Evolutionary conservation across 2,888 invertebrate species (phyloP), one percentile per base, ranked within the genome.

Genomic region (Spialia ferax): DNA sequence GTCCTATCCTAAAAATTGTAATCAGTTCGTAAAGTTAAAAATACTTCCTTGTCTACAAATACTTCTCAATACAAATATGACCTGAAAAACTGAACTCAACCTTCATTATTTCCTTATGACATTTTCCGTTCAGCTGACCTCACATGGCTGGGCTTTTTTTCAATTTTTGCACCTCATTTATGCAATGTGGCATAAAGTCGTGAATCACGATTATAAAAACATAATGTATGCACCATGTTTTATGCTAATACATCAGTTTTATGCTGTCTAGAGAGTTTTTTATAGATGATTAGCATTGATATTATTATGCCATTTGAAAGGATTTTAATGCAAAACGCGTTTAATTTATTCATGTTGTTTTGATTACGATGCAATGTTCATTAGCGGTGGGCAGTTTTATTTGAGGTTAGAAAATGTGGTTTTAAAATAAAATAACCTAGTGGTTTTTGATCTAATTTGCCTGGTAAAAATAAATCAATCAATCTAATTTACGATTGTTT

Each of bases 151-250:
- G 61, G 4, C 61, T 67, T 61, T 66, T 32, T 67, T 67, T 67
- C 61, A 67, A 61, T 67, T 67, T 42, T 67, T 67, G 67, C 67
- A 61, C 67, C 67, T 67, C 67, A 55, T 67, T 67, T 67, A 67
- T 61, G 61, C 61, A 67, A 55, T 48, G 55, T 67, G 70, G 70
- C 71, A 74, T 74, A 68, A 73, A 72, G 61, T 61, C 73, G 70
- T 72, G 68, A 72, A 74, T 73, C 73, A 72, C 61, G 71, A 73
- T 74, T 73, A 73, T 71, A 73, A 70, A 70, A 74, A 74, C 73
- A 73, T 73, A 70, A 73, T 74, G 70, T 70, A 74, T 74, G 70
- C 70, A 56, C 63, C 69, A 69, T 74, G 74, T 74, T 73, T 74
- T 71, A 74, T 74, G 74, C 74, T 69, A 73, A 74, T 74, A 68